These are phyloP conservation scores for Sipunculus nudus DNA, from an alignment of 2,888 invertebrate genomes.

Conservation along the genomic window DNA sequence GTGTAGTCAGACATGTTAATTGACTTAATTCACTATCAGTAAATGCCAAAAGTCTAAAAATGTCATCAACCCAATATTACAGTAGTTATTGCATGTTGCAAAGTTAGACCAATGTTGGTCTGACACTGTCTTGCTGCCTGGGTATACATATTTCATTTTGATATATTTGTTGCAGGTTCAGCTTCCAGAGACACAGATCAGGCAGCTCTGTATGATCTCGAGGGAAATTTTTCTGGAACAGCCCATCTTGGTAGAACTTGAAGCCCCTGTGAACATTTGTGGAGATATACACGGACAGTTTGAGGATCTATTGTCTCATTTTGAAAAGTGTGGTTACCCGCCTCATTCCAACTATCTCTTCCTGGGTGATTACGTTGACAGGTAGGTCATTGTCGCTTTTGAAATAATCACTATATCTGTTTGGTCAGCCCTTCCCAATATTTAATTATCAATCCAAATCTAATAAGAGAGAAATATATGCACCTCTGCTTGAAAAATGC, in stretches of 20 bases:
- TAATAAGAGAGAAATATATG: too few species aligned
- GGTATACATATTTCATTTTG: neutral
- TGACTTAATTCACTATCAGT: too few species aligned
- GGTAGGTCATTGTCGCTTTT: conserved; percentile 65
- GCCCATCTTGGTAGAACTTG: conserved; percentile 69
- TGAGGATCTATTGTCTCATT: conserved; percentile 69
- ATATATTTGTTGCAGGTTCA: conserved; percentile 48
- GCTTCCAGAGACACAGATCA: conserved; percentile 66
- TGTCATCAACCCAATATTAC: too few species aligned
- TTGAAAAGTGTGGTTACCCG: conserved; percentile 70
- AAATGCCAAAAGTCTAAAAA: too few species aligned
- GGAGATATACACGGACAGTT: conserved; percentile 71
- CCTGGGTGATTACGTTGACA: conserved; percentile 71
- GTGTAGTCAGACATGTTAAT: too few species aligned
- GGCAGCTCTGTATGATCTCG: conserved; percentile 67
- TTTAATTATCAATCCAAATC: too few species aligned
- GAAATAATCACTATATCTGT: too few species aligned
- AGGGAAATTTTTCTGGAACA: conserved; percentile 68
- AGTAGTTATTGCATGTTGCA: too few species aligned
- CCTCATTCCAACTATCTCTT: conserved; percentile 70
- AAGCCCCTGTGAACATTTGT: conserved; percentile 69
- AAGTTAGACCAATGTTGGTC: too few species aligned
- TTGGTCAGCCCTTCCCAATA: too few species aligned
- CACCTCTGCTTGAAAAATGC: too few species aligned
- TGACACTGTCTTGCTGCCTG: too few species aligned